Conservation (phyloP, 2,797 vertebrate species). For the Tarsius wallacei region DNA sequence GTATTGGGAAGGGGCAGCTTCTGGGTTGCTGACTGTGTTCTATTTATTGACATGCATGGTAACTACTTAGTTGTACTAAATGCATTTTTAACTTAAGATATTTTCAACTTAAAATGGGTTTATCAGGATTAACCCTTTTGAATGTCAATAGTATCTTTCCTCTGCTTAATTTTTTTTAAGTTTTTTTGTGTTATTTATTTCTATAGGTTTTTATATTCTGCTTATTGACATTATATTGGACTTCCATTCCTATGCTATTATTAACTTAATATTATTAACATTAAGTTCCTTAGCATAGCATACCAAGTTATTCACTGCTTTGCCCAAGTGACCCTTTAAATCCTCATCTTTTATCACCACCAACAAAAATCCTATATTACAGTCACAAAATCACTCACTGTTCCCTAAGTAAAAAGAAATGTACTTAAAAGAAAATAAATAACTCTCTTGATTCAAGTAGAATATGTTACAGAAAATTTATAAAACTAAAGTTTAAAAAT, state of each 20-base stretch:
- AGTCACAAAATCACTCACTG: neutral
- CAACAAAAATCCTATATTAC: slow-evolving; percentile 1
- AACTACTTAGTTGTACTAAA: neutral
- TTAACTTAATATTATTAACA: no score
- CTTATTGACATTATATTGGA: neutral
- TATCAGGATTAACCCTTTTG: neutral
- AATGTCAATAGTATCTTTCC: neutral
- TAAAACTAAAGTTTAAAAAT: slow-evolving; percentile 26
- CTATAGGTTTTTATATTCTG: neutral
- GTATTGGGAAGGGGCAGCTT: rapidly evolving
- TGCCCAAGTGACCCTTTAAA: neutral
- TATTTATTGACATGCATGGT: neutral
- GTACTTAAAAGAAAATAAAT: neutral
- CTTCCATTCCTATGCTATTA: neutral
- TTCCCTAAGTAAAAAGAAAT: slow-evolving; percentile 4
- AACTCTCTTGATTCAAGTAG: neutral
- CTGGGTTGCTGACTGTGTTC: no score
- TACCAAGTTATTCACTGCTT: neutral
- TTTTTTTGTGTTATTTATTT: neutral
- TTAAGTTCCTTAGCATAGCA: neutral
- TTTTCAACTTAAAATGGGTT: neutral
- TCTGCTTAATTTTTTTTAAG: neutral
- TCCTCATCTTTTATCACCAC: neutral
- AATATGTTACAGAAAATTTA: slow-evolving; percentile 2
- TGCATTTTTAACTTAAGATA: neutral